These are phyloP conservation scores for Aphidius gifuensis DNA, from an alignment of 1,140 invertebrate genomes.

Conservation along the genomic window DNA sequence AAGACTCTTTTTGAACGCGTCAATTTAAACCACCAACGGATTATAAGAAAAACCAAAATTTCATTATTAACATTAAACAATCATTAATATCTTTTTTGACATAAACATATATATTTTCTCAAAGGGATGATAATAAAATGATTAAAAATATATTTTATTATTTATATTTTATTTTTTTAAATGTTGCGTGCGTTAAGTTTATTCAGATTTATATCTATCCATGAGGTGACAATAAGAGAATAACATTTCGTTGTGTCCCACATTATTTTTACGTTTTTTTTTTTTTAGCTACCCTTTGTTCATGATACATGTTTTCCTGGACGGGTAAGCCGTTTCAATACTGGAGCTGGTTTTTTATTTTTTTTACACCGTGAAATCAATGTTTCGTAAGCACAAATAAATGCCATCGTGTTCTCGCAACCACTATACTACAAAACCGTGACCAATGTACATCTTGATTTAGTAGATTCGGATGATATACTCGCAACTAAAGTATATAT, in stretches of 20 bases:
- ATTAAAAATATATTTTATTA: too few species aligned
- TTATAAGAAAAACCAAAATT: too few species aligned
- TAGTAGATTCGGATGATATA: constrained; percentile 46
- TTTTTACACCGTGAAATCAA: constrained; percentile 52
- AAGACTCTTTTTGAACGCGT: too few species aligned
- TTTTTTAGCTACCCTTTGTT: constrained; percentile 17
- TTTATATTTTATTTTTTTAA: too few species aligned
- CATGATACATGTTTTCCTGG: not conserved
- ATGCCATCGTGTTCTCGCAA: constrained; percentile 39
- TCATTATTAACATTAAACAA: too few species aligned
- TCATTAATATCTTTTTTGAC: too few species aligned
- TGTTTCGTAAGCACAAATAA: constrained; percentile 55
- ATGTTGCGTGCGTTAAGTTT: too few species aligned
- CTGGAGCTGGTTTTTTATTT: not conserved
- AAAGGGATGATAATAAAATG: too few species aligned
- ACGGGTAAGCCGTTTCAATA: constrained; percentile 5
- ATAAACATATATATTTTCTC: too few species aligned
- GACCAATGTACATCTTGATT: constrained; percentile 58
- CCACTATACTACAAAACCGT: constrained; percentile 39
- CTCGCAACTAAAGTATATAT: constrained; percentile 6
- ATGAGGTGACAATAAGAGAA: too few species aligned
- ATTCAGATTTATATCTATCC: too few species aligned
- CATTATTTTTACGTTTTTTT: not conserved
- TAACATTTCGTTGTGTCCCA: not conserved
- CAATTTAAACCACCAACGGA: too few species aligned